These are phyloP conservation scores for Tokudaia muenninki DNA, from an alignment of 2,797 vertebrate species.

Conservation along the genomic window DNA sequence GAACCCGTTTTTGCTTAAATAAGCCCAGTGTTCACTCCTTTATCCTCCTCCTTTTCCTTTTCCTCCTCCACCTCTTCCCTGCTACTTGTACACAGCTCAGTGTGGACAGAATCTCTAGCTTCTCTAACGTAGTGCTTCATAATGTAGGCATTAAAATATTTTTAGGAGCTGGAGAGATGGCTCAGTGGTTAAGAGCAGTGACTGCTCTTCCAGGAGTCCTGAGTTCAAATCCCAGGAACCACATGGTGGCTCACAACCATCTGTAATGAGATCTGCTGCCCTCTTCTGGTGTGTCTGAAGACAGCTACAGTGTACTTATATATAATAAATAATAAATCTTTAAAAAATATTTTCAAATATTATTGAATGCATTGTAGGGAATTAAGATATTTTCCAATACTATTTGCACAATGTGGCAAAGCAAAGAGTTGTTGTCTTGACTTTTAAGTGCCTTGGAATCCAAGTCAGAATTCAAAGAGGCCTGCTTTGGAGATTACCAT, in stretches of 20 bases:
- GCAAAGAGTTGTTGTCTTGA: neutral
- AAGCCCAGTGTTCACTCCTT: neutral
- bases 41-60: neutral
- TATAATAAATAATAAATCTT: no score
- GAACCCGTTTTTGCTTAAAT: constrained; percentile 47
- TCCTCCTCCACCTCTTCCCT: neutral
- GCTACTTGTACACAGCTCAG: neutral
- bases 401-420: neutral
- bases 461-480: constrained; percentile 23
- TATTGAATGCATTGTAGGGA: neutral
- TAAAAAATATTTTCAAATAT: neutral
- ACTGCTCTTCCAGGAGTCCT: no score
- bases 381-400: neutral
- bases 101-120: neutral
- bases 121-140: neutral
- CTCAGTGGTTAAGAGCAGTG: no score
- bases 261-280: no score
- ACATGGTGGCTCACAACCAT: no score
- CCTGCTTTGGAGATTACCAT: constrained; percentile 7
- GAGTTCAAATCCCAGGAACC: no score
- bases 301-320: no score
- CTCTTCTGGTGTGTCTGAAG: no score
- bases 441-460: neutral
- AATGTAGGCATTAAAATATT: neutral
- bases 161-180: neutral